Percentiles rank a stretch among this genome's conserved stretches.
Evolutionary conservation across 2,888 invertebrate species (phyloP).

Genomic region (Macrosoma leucophasiata): DNA sequence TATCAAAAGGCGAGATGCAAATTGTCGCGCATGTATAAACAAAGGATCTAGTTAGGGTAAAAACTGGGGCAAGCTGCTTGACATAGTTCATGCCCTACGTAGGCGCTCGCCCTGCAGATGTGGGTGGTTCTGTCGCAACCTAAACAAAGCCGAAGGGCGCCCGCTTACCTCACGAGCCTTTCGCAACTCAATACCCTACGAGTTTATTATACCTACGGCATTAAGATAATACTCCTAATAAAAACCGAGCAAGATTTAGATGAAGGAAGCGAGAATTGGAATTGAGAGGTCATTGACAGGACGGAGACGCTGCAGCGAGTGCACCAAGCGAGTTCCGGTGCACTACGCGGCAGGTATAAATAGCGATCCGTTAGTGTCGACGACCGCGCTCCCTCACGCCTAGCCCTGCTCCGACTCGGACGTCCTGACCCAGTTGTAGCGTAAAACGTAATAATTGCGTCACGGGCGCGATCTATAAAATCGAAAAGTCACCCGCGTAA

Average conservation of each 20-base stretch:
- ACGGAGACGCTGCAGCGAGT: conserved; percentile 67
- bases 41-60: conserved; percentile 38
- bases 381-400: conserved; percentile 60
- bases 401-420: conserved; percentile 41
- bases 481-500: conserved; percentile 32
- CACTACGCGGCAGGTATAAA: conserved; percentile 72
- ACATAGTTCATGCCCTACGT: conserved; percentile 61
- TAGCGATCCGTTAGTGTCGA: conserved; percentile 75
- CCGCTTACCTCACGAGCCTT: conserved; percentile 55
- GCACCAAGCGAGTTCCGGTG: conserved; percentile 73
- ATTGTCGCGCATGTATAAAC: conserved; percentile 37
- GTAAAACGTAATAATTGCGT: conserved; percentile 35
- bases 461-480: conserved; percentile 28
- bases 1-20: too few species aligned
- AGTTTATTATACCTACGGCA: conserved; percentile 8
- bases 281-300: conserved; percentile 67
- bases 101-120: conserved; percentile 58
- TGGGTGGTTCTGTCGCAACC: conserved; percentile 65
- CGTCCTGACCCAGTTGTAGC: conserved; percentile 51
- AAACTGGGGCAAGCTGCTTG: conserved; percentile 64
- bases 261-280: conserved; percentile 32
- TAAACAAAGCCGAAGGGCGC: conserved; percentile 65
- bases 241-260: conserved; percentile 19
- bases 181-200: conserved; percentile 54
- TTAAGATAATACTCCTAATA: neutral